Evolutionary conservation across 30 jellyfish, hydroid and myxozoan species (phyloP), one percentile per base, ranked within the genome.

Genomic region (Hydra vulgaris): DNA sequence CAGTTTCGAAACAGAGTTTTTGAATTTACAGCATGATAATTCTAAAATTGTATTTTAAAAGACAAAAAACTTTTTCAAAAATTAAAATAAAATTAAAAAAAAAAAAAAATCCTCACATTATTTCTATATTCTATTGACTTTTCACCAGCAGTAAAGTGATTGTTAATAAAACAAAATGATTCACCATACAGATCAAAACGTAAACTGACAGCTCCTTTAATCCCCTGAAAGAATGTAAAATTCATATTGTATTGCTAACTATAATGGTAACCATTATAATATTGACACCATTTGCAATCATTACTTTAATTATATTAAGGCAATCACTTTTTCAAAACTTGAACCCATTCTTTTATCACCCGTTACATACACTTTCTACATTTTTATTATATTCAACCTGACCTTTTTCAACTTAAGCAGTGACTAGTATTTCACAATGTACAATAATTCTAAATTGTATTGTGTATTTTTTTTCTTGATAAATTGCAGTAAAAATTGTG

Each of bases 61-160:
- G 17, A 66, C 1, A 75, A 53, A 15, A 52, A 19, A 73, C 52
- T 20, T 7, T 16, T 81, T 15, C 79, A 16, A 21, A 3, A 23
- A 27, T 18, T 0, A 0, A 53, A 20, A 1, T 17, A 8, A 40
- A 52, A 54, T 27, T 80, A 17, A 23, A 25, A 18, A 18, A 23
- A 23, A 18, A 76, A 18, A 76, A 23, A n/a, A 40, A 40, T 12
- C 12, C 89, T 66, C 52, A 90, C 97, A 81, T 81, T 78, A 79
- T 91, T 86, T 71, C 98, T 80, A 24, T 86, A 82, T 8, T 12
- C 81, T 17, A 55, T 78, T 70, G 79, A 86, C 19, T 86, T 92
- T 25, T 86, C 96, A 23, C 98, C 98, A 66, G 96, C 83, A 8
- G 82, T 75, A 27, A 91, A 81, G 77, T 91, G 98, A 26, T 85